phyloP scores from a whole-genome alignment of 1,140 invertebrate species.

The Eubasilissa regina region DNA sequence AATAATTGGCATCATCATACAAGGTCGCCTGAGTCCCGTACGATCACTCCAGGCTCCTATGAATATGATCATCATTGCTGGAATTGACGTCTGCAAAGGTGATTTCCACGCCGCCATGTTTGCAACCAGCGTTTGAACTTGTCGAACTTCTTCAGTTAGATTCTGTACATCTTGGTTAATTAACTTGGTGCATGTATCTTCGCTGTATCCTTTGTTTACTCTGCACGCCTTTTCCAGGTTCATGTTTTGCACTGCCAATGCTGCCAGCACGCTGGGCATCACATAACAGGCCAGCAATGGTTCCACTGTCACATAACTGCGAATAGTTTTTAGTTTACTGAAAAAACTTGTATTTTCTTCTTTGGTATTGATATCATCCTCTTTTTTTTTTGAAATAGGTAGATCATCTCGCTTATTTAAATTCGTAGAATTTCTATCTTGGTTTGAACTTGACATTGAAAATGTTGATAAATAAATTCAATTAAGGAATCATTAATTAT shows the following conservation, averaged over 20 bases:
- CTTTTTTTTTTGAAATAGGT: neutral
- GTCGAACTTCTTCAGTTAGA: constrained; percentile 67
- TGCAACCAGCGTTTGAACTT: constrained; percentile 72
- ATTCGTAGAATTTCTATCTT: constrained; percentile 4
- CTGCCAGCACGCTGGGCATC: constrained; percentile 71
- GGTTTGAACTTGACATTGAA: neutral
- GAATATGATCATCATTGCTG: constrained; percentile 73
- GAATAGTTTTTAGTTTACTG: neutral
- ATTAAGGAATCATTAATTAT: neutral
- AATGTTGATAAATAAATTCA: neutral
- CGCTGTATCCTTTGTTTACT: constrained; percentile 71
- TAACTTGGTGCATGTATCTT: constrained; percentile 72
- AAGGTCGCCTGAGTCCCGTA: constrained; percentile 74
- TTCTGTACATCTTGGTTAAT: constrained; percentile 66
- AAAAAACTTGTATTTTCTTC: neutral
- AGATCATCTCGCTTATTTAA: neutral
- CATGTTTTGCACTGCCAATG: constrained; percentile 73
- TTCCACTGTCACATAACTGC: constrained; percentile 70
- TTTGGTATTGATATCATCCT: neutral
- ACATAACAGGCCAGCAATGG: constrained; percentile 72
- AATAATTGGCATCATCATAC: constrained; percentile 72
- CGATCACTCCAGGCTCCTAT: constrained; percentile 77
- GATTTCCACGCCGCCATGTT: constrained; percentile 73
- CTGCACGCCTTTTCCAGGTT: constrained; percentile 77
- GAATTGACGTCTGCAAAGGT: constrained; percentile 72